Evolutionary conservation across 2,888 invertebrate species (phyloP).

Genomic region (Hirtodrosophila cameraria): DNA sequence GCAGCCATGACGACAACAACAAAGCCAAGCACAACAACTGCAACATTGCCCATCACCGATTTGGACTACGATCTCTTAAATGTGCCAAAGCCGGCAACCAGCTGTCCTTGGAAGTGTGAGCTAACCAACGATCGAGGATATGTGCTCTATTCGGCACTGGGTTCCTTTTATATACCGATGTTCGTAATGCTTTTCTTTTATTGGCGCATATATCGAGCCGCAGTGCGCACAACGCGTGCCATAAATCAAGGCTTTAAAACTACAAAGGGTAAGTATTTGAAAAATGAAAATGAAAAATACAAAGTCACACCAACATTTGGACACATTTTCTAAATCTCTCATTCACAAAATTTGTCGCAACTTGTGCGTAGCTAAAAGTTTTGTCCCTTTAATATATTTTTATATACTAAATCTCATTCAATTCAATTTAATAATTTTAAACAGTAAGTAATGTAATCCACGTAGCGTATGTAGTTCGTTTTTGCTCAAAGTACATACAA

Average conservation of each 20-base stretch:
- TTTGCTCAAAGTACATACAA: conserved; percentile 48
- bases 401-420: conserved; percentile 43
- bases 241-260: conserved; percentile 96
- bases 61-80: conserved; percentile 48
- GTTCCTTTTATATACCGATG: conserved; percentile 99
- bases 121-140: conserved; percentile 97
- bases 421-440: conserved; percentile 35
- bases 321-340: conserved; percentile 50
- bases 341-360: conserved; percentile 63
- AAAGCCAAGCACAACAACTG: conserved; percentile 15
- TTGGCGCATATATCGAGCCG: conserved; percentile 97
- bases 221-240: conserved; percentile 95
- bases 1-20: conserved; percentile 43
- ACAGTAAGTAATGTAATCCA: conserved; percentile 61
- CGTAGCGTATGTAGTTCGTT: conserved; percentile 71
- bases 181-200: conserved; percentile 99
- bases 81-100: conserved; percentile 70
- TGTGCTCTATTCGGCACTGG: conserved; percentile 97
- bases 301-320: conserved; percentile 50
- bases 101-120: conserved; percentile 94
- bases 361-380: conserved; percentile 72
- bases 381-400: conserved; percentile 61
- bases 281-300: no score
- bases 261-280: conserved; percentile 88
- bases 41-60: conserved; percentile 26